Evolutionary conservation across 2,113 vertebrate species (phyloP).

Genomic region (Rhegmatorhina hoffmannsi): DNA sequence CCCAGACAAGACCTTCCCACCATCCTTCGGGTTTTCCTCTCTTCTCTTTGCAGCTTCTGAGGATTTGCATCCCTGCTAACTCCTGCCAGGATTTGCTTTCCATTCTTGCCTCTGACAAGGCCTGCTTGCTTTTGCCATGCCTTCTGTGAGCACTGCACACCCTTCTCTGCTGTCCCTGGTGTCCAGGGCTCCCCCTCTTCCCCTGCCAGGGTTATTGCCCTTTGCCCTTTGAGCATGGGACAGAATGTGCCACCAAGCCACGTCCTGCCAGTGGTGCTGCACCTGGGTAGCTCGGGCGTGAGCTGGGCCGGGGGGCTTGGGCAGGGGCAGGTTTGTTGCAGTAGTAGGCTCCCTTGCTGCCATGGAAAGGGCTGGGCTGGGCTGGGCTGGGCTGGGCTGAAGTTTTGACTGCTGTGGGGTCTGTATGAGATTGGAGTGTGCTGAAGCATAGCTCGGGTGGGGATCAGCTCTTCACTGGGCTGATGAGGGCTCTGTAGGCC

Average conservation of each 20-base stretch:
- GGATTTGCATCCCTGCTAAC: not conserved
- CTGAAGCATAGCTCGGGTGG: not conserved
- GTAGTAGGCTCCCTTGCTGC: not conserved
- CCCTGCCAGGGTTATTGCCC: not conserved
- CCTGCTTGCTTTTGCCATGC: not conserved
- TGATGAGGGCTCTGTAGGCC: not conserved
- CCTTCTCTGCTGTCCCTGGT: not conserved
- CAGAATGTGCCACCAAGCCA: rapidly evolving
- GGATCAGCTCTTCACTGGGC: not conserved
- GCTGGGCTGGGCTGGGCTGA: rapidly evolving
- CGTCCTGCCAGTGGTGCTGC: not conserved
- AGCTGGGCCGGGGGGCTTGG: not conserved
- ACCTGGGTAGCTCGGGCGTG: rapidly evolving
- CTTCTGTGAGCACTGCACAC: rapidly evolving
- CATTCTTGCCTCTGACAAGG: not conserved
- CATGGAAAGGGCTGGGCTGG: rapidly evolving
- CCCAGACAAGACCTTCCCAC: not conserved
- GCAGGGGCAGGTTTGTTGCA: not conserved
- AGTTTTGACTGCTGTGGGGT: not conserved
- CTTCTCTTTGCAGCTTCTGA: not conserved
- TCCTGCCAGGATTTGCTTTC: not conserved
- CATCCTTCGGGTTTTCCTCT: not conserved
- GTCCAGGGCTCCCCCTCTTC: not conserved
- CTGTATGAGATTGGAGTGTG: not conserved
- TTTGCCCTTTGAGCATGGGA: not conserved